Evolutionary conservation across 1,140 invertebrate species (phyloP).

Genomic region (Meloidogyne floridensis): DNA sequence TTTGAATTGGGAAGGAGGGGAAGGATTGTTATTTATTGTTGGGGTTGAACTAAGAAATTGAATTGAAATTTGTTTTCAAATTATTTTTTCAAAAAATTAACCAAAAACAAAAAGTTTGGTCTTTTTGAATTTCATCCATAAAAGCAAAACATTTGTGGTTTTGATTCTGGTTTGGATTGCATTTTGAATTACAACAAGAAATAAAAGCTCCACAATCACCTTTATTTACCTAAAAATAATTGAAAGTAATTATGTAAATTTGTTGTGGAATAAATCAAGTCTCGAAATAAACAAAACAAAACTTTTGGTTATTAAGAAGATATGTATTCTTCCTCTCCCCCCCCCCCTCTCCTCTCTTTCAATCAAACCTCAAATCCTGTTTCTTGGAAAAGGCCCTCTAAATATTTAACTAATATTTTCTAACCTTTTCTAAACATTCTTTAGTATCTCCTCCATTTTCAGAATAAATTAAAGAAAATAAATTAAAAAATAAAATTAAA

Average conservation of each 20-base stretch:
- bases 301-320: too few species aligned
- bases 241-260: neutral
- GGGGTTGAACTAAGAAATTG: too few species aligned
- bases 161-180: neutral
- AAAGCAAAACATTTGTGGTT: conserved; percentile 9
- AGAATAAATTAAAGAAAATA: neutral
- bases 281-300: too few species aligned
- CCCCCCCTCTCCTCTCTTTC: too few species aligned
- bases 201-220: neutral
- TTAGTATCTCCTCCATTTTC: neutral
- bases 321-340: too few species aligned
- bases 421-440: neutral
- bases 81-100: neutral
- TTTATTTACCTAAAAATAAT: neutral
- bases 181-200: conserved; percentile 1
- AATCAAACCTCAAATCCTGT: too few species aligned
- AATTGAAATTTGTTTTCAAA: too few species aligned
- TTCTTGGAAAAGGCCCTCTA: too few species aligned
- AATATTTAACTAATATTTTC: neutral
- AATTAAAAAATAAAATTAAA: conserved; percentile 10
- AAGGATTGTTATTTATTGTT: too few species aligned
- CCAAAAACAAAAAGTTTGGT: conserved; percentile 13
- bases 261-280: too few species aligned
- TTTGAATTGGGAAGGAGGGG: too few species aligned
- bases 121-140: conserved; percentile 6